These are phyloP conservation scores for Cyaniris semiargus DNA, from an alignment of 2,888 invertebrate genomes.

Conservation along the genomic window DNA sequence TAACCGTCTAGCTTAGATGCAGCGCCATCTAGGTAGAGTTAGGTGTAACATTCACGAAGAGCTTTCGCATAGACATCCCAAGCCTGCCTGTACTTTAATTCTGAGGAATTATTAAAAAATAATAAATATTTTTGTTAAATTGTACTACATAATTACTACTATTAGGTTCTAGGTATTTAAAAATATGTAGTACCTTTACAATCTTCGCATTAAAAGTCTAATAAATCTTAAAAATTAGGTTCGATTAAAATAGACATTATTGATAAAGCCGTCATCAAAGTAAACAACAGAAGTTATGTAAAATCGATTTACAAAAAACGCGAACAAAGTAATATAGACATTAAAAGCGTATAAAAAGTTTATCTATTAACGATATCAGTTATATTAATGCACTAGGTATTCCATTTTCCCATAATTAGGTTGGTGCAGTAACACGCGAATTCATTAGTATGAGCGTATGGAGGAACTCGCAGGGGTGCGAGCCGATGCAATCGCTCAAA, in stretches of 20 bases:
- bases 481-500: slow-evolving; percentile 46
- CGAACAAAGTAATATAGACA: slow-evolving; percentile 33
- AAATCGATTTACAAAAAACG: slow-evolving; percentile 22
- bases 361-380: slow-evolving; percentile 42
- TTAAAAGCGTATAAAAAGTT: slow-evolving; percentile 41
- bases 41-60: not conserved
- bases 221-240: not conserved
- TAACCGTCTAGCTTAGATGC: too few species aligned
- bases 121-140: too few species aligned
- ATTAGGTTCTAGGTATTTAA: not conserved
- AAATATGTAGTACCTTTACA: not conserved
- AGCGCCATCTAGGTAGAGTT: slow-evolving; percentile 17
- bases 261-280: not conserved
- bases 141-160: too few species aligned
- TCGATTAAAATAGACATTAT: not conserved
- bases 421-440: slow-evolving; percentile 55
- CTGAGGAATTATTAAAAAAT: not conserved
- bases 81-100: not conserved
- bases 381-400: slow-evolving; percentile 42
- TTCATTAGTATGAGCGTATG: slow-evolving; percentile 55
- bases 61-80: not conserved
- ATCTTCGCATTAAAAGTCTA: not conserved
- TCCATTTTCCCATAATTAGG: slow-evolving; percentile 54
- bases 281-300: not conserved
- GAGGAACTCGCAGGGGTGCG: slow-evolving; percentile 52